Evolutionary conservation across 2,797 vertebrate species (phyloP).

Genomic region (Rallus crepitans): DNA sequence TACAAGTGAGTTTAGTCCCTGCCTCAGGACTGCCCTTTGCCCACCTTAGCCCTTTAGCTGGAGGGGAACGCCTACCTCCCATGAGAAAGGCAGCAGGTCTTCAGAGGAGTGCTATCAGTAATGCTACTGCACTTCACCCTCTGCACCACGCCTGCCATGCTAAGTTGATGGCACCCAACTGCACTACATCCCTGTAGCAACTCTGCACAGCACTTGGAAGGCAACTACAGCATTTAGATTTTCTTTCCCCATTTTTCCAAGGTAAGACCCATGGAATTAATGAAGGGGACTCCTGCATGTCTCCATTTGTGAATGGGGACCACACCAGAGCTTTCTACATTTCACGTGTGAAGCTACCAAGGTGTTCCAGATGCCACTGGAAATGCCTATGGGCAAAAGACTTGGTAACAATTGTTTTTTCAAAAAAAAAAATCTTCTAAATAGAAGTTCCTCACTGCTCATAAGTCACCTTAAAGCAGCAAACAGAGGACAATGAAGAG

Average conservation of each 20-base stretch:
- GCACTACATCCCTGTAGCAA: accelerated
- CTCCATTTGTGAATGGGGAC: neutral
- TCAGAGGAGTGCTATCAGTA: neutral
- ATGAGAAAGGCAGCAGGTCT: neutral
- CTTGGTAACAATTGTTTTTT: neutral
- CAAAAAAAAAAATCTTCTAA: neutral
- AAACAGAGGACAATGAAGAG: neutral
- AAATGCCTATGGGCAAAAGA: neutral
- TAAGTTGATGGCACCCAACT: neutral
- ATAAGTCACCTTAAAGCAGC: constrained; percentile 25
- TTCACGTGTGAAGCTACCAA: neutral
- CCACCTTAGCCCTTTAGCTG: accelerated
- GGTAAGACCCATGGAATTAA: neutral
- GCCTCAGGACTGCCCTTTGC: neutral
- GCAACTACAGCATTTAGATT: accelerated
- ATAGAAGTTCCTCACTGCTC: neutral
- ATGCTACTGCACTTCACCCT: neutral
- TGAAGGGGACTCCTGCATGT: accelerated
- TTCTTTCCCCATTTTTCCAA: neutral
- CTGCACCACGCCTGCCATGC: neutral
- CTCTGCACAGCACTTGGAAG: neutral
- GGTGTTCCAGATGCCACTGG: neutral
- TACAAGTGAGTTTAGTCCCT: neutral
- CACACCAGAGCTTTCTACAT: neutral
- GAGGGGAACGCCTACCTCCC: neutral